These are phyloP conservation scores for Diadema setosum DNA, from an alignment of 35 echinoderm and acorn worm species.

Conservation along the genomic window DNA sequence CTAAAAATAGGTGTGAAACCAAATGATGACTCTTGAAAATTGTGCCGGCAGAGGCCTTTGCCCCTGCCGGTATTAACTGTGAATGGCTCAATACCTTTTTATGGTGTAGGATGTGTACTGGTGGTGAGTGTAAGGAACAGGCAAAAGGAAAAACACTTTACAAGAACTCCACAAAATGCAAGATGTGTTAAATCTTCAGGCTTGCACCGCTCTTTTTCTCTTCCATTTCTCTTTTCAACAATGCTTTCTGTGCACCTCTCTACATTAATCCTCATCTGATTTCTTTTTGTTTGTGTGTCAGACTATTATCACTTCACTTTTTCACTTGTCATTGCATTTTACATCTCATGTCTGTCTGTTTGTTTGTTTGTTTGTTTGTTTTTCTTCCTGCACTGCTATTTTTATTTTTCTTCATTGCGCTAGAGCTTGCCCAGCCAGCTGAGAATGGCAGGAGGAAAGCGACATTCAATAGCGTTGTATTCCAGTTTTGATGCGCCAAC, in stretches of 20 bases:
- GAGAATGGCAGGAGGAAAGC: conserved; percentile 20
- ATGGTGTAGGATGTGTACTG: too few relatives aligned
- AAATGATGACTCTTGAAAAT: too few relatives aligned
- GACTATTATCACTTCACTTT: not conserved
- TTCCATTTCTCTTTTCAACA: not conserved
- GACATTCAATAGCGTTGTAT: not conserved
- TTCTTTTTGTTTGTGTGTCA: not conserved
- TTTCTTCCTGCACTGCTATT: conserved; percentile 1
- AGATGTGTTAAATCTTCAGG: too few relatives aligned
- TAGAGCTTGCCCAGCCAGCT: conserved; percentile 6
- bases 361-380: not conserved
- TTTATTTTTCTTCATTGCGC: conserved; percentile 16
- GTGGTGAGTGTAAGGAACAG: too few relatives aligned
- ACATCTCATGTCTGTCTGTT: too few relatives aligned
- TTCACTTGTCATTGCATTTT: not conserved
- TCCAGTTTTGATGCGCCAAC: not conserved
- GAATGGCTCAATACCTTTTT: too few relatives aligned
- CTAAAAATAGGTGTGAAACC: too few relatives aligned
- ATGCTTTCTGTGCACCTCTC: not conserved
- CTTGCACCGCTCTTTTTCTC: too few relatives aligned
- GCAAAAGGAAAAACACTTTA: too few relatives aligned
- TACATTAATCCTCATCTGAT: not conserved
- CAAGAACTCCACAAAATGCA: too few relatives aligned
- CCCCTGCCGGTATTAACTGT: too few relatives aligned
- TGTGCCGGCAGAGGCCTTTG: too few relatives aligned